A percentile compares a stretch with the other conserved stretches of the same genome.
These are phyloP conservation scores for Taurulus bubalis DNA, from an alignment of 2,113 vertebrate species.

Conservation along the genomic window DNA sequence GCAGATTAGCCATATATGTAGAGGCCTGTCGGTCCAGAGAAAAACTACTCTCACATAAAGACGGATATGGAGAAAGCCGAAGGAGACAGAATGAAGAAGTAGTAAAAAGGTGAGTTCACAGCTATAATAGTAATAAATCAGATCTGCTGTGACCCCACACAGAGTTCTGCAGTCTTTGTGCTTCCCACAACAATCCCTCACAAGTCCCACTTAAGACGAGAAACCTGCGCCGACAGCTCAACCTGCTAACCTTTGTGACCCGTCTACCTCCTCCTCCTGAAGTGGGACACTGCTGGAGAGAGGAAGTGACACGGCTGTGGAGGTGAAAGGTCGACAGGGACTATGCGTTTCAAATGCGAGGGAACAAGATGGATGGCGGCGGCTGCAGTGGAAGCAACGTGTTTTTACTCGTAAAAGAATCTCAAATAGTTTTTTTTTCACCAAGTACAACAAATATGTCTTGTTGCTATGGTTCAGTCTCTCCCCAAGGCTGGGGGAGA, in stretches of 20 bases:
- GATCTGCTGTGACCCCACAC: conserved; percentile 43
- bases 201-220: conserved; percentile 32
- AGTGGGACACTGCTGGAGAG: conserved; percentile 40
- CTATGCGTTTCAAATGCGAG: conserved; percentile 52
- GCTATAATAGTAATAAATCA: conserved; percentile 44
- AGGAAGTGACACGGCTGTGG: conserved; percentile 64
- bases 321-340: conserved; percentile 61
- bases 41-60: background rate
- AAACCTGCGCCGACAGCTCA: conserved; percentile 67
- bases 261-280: background rate
- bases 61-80: background rate
- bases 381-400: conserved; percentile 38
- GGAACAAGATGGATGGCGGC: conserved; percentile 60
- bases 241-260: conserved; percentile 64
- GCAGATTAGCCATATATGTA: background rate
- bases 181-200: conserved; percentile 27
- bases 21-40: background rate
- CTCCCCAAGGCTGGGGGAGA: background rate
- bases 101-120: conserved; percentile 10
- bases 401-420: conserved; percentile 65
- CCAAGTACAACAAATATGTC: conserved; percentile 24
- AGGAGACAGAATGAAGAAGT: background rate
- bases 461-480: conserved; percentile 16
- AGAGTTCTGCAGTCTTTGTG: conserved; percentile 5
- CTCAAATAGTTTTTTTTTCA: conserved; percentile 23